Base-by-base conservation (phyloP, 2,888 invertebrate genomes). In the Selenia dentaria region DNA sequence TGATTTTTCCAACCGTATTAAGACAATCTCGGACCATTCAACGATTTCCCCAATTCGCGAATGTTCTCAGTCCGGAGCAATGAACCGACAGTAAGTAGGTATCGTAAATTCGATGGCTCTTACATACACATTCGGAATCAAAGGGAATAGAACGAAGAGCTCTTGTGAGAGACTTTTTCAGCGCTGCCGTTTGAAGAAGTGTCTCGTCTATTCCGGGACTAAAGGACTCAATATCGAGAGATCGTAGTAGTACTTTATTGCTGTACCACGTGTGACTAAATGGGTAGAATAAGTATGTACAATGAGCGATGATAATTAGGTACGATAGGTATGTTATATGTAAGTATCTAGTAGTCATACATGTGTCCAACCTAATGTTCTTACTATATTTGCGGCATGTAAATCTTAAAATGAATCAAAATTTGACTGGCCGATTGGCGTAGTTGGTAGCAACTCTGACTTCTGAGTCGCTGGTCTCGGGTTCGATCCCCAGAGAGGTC, bases 51-150 rank as follows among this genome's bases (percentile, higher is more conserved):
- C 33, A 16, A 45, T 42, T 41, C 49, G 20, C 39, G 36, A 41
- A 50, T 41, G 46, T 41, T 43, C 46, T 39, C 25, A 50, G 45
- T 42, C 45, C 26, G 18, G 13, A 38, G 49, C 51, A 51, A 43
- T 39, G 46, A 49, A 44, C 37, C 42, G 51, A 25, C 29, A 55
- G 41, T 47, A 41, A 47, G 47, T 46, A 48, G 51, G 51, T 49
- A 49, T 49, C 49, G 38, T 46, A 44, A 52, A 52, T 52, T 52
- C 55, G 46, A 50, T 49, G 44, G 49, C 38, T 44, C 46, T 54
- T 43, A 51, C 27, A 38, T 40, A 55, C 48, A 49, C 46, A 55
- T 51, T 45, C 38, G 28, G 49, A 51, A 47, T 55, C 55, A 55
- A 46, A 55, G 45, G 34, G 41, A 47, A 8, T 6, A 22, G 22